Percentiles rank a stretch among this genome's conserved stretches.
Evolutionary conservation across 2,797 vertebrate genomes (phyloP).

Genomic region (Paguma larvata): DNA sequence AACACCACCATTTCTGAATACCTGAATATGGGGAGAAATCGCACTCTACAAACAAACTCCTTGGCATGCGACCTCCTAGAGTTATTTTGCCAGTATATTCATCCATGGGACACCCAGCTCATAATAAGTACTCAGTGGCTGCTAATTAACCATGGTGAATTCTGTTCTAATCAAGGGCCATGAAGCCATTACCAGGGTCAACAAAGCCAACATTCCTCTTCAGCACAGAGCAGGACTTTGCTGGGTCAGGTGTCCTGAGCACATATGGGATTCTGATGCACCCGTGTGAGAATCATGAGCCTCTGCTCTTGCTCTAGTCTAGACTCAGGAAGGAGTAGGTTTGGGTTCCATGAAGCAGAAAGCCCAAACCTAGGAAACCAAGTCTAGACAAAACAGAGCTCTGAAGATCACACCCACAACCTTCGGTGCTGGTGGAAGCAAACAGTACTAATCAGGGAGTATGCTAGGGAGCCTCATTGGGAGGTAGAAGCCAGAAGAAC

Average conservation of each 20-base stretch:
- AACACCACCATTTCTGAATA: background rate
- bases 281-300: background rate
- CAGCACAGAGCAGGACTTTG: background rate
- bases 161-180: background rate
- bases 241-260: background rate
- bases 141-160: background rate
- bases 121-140: background rate
- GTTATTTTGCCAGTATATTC: background rate
- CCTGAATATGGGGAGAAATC: background rate
- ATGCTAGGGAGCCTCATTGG: background rate
- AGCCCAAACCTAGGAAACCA: background rate
- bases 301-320: constrained; percentile 1
- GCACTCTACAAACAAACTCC: background rate
- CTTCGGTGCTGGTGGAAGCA: background rate
- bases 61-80: background rate
- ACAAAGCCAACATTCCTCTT: background rate
- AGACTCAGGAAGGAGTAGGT: background rate
- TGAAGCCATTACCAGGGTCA: background rate
- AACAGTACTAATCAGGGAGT: background rate
- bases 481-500: background rate
- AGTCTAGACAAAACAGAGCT: background rate
- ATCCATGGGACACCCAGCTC: background rate
- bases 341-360: background rate
- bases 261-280: background rate
- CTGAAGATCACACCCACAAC: background rate